Conservation (phyloP, 2,888 invertebrate genomes). For the Apotomis capreana region DNA sequence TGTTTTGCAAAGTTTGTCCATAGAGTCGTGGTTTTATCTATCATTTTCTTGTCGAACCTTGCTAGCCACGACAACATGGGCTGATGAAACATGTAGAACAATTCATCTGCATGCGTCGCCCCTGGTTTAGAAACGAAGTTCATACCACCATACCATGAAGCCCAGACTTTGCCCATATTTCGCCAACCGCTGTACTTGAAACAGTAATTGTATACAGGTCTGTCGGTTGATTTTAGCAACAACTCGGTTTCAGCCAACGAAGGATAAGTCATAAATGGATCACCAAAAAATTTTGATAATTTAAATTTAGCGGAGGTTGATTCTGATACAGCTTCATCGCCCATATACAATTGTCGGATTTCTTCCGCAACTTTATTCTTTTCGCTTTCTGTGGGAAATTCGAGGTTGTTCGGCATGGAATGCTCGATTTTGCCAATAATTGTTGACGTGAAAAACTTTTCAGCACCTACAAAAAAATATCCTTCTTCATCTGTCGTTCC, state of each 20-base stretch:
- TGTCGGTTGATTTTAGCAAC: conserved; percentile 54
- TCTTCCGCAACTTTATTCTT: conserved; percentile 53
- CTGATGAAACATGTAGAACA: conserved; percentile 70
- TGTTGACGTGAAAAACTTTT: conserved; percentile 56
- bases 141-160: conserved; percentile 42
- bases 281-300: conserved; percentile 63
- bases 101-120: conserved; percentile 69
- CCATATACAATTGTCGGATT: conserved; percentile 68
- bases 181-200: conserved; percentile 64
- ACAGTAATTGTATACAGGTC: conserved; percentile 63
- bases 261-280: conserved; percentile 57
- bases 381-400: conserved; percentile 54
- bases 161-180: conserved; percentile 56
- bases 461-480: conserved; percentile 58
- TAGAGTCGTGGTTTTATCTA: conserved; percentile 62
- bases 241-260: conserved; percentile 63
- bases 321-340: conserved; percentile 58
- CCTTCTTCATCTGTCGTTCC: conserved; percentile 68
- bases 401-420: conserved; percentile 66
- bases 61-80: conserved; percentile 46
- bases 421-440: conserved; percentile 58
- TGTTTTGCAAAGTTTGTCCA: conserved; percentile 76
- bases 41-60: conserved; percentile 62
- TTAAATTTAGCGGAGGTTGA: conserved; percentile 53
- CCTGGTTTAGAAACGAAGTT: conserved; percentile 52